Conservation (phyloP, 2,797 vertebrate species). For the Silurus lanzhouensis region DNA sequence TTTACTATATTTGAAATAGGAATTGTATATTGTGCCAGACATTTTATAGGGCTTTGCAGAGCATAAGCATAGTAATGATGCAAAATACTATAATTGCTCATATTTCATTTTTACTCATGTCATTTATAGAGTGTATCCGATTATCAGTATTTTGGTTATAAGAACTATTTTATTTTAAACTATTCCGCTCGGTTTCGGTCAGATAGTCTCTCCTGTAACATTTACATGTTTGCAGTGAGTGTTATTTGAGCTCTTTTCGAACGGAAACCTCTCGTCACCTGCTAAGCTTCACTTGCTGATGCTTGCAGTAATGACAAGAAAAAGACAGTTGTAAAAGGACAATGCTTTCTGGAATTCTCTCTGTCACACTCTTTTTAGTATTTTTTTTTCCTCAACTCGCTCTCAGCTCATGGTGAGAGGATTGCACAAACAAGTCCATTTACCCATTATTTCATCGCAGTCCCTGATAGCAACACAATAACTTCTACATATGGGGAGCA, state of each 20-base stretch:
- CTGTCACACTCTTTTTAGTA: constrained; percentile 38
- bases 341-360: constrained; percentile 36
- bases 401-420: constrained; percentile 63
- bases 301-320: constrained; percentile 41
- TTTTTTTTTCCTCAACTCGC: not conserved
- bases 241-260: constrained; percentile 41
- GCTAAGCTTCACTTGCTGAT: constrained; percentile 19
- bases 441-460: constrained; percentile 80
- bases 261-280: constrained; percentile 48
- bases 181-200: not conserved
- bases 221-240: constrained; percentile 44
- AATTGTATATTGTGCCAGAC: not conserved
- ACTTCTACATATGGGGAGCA: constrained; percentile 63
- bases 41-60: not conserved
- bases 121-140: not conserved
- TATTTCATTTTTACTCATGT: not conserved
- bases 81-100: not conserved
- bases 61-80: not conserved
- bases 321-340: constrained; percentile 42
- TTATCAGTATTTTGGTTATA: not conserved
- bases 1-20: not conserved
- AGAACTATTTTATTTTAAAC: not conserved
- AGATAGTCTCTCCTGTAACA: constrained; percentile 12
- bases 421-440: constrained; percentile 76
- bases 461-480: constrained; percentile 64